These are phyloP conservation scores for Crepidodera aurea DNA, from an alignment of 2,888 invertebrate species.

Conservation along the genomic window DNA sequence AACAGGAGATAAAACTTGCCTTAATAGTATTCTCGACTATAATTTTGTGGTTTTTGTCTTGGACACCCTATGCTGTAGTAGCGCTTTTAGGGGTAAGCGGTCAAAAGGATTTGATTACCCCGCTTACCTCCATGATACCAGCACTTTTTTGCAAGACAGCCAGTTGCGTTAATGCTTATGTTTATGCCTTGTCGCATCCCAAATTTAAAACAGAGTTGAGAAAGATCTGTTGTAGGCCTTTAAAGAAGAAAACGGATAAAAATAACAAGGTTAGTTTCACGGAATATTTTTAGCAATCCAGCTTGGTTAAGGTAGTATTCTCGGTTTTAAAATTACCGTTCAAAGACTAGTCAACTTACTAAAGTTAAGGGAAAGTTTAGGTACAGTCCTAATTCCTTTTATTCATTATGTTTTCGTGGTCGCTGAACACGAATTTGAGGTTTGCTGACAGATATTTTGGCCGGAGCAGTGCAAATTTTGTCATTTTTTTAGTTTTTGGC, in stretches of 20 bases:
- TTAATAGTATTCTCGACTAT: slow-evolving; percentile 75
- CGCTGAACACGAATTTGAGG: no score
- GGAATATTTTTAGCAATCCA: no score
- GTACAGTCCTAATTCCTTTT: no score
- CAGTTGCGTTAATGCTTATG: slow-evolving; percentile 82
- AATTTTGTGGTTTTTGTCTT: slow-evolving; percentile 78
- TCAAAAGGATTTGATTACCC: slow-evolving; percentile 70
- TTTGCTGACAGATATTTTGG: no score
- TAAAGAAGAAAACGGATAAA: background rate
- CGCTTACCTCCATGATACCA: slow-evolving; percentile 77
- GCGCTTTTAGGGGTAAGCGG: slow-evolving; percentile 78
- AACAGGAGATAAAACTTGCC: slow-evolving; percentile 77
- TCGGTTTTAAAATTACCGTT: no score
- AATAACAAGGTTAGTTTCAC: slow-evolving; percentile 17
- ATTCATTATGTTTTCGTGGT: no score
- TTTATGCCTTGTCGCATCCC: slow-evolving; percentile 83
- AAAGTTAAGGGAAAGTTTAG: no score
- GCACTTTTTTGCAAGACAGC: slow-evolving; percentile 83
- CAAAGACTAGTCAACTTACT: no score
- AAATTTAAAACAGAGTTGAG: slow-evolving; percentile 70
- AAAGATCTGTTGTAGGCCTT: slow-evolving; percentile 31
- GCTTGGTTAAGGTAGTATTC: no score
- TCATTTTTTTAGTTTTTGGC: no score
- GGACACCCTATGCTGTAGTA: slow-evolving; percentile 84
- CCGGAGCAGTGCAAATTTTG: no score